A percentile compares a stretch with the other conserved stretches of the same genome.
phyloP scores from a whole-genome alignment of 2,888 invertebrate species.

The Tinea trinotella region DNA sequence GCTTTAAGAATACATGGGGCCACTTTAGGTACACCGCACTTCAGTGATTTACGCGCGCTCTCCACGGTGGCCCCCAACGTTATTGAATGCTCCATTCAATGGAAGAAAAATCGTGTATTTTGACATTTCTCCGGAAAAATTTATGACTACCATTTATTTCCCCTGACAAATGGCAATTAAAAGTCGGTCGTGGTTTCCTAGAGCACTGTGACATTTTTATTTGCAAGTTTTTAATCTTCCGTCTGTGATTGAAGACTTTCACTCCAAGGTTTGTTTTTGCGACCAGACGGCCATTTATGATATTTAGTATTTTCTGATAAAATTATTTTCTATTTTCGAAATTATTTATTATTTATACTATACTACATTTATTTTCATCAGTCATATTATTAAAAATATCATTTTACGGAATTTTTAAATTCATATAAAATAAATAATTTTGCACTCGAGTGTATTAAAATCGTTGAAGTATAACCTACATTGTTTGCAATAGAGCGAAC shows the following conservation, averaged over 20 bases:
- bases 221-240: slow-evolving; percentile 28
- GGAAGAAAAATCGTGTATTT: slow-evolving; percentile 64
- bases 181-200: slow-evolving; percentile 29
- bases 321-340: too few relatives aligned
- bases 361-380: too few relatives aligned
- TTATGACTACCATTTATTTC: slow-evolving; percentile 55
- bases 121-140: slow-evolving; percentile 48
- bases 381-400: too few relatives aligned
- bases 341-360: too few relatives aligned
- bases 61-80: slow-evolving; percentile 39
- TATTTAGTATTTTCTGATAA: too few relatives aligned
- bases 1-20: slow-evolving; percentile 21
- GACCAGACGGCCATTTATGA: background rate
- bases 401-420: too few relatives aligned
- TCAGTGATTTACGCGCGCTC: slow-evolving; percentile 53
- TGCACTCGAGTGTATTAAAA: too few relatives aligned
- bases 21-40: slow-evolving; percentile 38
- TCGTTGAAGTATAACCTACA: background rate
- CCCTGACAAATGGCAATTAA: slow-evolving; percentile 55
- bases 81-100: slow-evolving; percentile 60
- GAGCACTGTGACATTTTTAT: slow-evolving; percentile 26
- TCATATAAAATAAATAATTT: too few relatives aligned
- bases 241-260: slow-evolving; percentile 25
- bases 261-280: slow-evolving; percentile 21
- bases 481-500: background rate